phyloP scores from a whole-genome alignment of 1,140 invertebrate species.

The Episyrphus balteatus region DNA sequence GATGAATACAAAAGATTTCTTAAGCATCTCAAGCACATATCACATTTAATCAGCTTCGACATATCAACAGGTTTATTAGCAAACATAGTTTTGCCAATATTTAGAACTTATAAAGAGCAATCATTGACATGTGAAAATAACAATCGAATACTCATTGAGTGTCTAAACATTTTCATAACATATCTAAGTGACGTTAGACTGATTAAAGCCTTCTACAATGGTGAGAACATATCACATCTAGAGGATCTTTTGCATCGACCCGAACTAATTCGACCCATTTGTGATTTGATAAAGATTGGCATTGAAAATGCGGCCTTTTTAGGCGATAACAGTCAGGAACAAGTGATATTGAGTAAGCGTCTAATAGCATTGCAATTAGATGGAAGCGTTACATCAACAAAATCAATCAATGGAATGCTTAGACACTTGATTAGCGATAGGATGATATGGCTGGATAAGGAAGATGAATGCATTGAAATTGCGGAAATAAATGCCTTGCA shows the following conservation, averaged over 20 bases:
- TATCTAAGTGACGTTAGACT: slow-evolving; percentile 30
- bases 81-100: slow-evolving; percentile 28
- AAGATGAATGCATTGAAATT: not conserved
- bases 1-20: slow-evolving; percentile 10
- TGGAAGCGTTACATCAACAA: slow-evolving; percentile 22
- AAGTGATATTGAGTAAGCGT: slow-evolving; percentile 18
- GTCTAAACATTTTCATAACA: slow-evolving; percentile 28
- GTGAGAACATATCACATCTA: slow-evolving; percentile 31
- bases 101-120: slow-evolving; percentile 18
- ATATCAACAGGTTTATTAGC: slow-evolving; percentile 24
- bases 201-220: slow-evolving; percentile 32
- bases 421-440: slow-evolving; percentile 3
- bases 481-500: slow-evolving; percentile 10
- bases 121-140: not conserved
- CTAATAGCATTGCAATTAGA: slow-evolving; percentile 29
- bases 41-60: slow-evolving; percentile 22
- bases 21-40: slow-evolving; percentile 29
- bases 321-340: slow-evolving; percentile 27
- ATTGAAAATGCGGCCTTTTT: slow-evolving; percentile 32
- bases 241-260: slow-evolving; percentile 24
- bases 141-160: slow-evolving; percentile 22
- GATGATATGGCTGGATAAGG: slow-evolving; percentile 16
- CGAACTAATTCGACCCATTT: slow-evolving; percentile 22
- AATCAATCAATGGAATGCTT: slow-evolving; percentile 20
- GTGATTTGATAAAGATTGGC: slow-evolving; percentile 34